phyloP scores from a whole-genome alignment of 2,888 invertebrate genomes.

The Colletes collaris region DNA sequence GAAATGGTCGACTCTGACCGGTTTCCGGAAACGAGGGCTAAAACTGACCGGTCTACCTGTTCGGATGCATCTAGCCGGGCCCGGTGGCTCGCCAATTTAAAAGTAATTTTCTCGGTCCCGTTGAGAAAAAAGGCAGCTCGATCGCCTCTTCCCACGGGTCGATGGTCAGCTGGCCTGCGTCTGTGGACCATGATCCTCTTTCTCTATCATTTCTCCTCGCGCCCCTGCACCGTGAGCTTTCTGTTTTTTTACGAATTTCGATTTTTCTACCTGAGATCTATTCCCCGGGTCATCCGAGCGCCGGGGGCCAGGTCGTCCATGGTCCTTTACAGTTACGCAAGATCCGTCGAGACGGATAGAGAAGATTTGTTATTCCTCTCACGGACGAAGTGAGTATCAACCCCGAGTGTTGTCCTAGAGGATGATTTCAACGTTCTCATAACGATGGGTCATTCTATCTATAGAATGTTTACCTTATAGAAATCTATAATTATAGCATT shows the following conservation, averaged over 20 bases:
- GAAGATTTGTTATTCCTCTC: conserved; percentile 52
- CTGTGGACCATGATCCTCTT: conserved; percentile 66
- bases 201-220: conserved; percentile 44
- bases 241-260: conserved; percentile 74
- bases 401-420: background rate
- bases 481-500: no score
- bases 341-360: conserved; percentile 58
- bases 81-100: conserved; percentile 77
- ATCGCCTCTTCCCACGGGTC: conserved; percentile 80
- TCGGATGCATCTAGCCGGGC: conserved; percentile 57
- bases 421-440: no score
- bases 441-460: no score
- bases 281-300: conserved; percentile 73
- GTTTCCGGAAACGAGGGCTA: conserved; percentile 51
- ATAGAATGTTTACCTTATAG: no score
- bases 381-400: conserved; percentile 35
- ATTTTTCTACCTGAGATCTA: conserved; percentile 78
- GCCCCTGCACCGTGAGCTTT: conserved; percentile 9
- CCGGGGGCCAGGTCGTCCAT: conserved; percentile 55
- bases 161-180: conserved; percentile 83
- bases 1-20: background rate
- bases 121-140: conserved; percentile 54
- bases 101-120: conserved; percentile 78
- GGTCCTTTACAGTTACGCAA: conserved; percentile 75
- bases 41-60: conserved; percentile 68